phyloP scores from a whole-genome alignment of 2,797 vertebrate genomes.

The Sarcoramphus papa region DNA sequence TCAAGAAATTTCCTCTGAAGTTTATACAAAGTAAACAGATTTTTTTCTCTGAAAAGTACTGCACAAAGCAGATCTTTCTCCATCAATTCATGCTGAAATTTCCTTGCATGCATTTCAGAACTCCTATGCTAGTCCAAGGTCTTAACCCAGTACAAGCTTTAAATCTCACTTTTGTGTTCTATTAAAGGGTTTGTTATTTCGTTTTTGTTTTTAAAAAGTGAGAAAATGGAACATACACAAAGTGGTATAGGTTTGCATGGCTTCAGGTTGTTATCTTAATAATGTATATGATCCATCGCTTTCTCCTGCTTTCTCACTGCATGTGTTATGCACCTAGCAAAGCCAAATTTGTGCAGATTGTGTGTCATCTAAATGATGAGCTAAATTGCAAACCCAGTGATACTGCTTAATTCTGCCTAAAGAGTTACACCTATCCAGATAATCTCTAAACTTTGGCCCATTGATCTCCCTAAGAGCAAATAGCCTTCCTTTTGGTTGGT shows the following conservation, averaged over 20 bases:
- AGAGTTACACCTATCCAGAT: neutral
- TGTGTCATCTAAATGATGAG: neutral
- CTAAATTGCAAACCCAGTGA: neutral
- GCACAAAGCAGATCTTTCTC: constrained; percentile 53
- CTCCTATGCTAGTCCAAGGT: neutral
- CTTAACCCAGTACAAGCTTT: neutral
- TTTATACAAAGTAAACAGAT: constrained; percentile 84
- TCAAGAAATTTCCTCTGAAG: constrained; percentile 83
- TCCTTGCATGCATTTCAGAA: neutral
- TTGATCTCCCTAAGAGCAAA: neutral
- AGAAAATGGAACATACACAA: neutral
- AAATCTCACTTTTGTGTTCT: neutral
- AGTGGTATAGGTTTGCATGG: neutral
- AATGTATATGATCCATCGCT: neutral
- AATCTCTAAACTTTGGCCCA: neutral
- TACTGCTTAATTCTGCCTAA: neutral
- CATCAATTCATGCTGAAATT: constrained; percentile 10
- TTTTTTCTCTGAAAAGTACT: constrained; percentile 40
- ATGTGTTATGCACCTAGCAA: neutral
- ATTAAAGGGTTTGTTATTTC: neutral
- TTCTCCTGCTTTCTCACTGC: neutral
- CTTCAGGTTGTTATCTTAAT: neutral
- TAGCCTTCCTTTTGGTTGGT: neutral
- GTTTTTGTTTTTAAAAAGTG: neutral
- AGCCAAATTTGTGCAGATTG: neutral